Conservation (phyloP, 2,797 vertebrate genomes). For the Argyrosomus regius region DNA sequence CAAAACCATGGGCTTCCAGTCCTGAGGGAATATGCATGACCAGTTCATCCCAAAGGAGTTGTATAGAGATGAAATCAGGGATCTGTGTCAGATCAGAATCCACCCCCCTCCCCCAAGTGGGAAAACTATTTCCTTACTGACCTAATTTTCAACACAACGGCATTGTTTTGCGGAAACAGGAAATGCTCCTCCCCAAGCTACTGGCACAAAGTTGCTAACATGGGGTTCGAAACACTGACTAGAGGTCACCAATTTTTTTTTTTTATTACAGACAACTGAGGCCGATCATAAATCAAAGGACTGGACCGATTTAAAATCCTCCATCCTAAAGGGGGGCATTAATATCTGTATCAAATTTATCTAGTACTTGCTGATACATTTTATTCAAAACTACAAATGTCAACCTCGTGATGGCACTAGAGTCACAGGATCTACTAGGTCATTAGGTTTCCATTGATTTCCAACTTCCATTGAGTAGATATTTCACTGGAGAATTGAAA, state of each 20-base stretch:
- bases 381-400: background rate
- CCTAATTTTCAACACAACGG: background rate
- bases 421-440: background rate
- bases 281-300: background rate
- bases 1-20: background rate
- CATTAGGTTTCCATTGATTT: too few relatives aligned
- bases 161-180: slow-evolving; percentile 31
- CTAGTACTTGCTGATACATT: background rate
- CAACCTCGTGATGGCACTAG: background rate
- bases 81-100: background rate
- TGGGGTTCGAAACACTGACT: background rate
- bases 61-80: background rate
- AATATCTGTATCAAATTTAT: background rate
- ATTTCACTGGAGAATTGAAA: background rate
- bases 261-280: background rate
- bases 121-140: background rate
- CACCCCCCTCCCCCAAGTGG: background rate
- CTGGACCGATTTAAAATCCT: background rate
- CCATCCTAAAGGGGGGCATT: background rate
- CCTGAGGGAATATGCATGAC: too few relatives aligned
- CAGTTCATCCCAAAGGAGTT: background rate
- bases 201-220: slow-evolving; percentile 3
- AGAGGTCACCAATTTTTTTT: background rate
- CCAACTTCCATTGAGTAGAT: too few relatives aligned
- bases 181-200: slow-evolving; percentile 9